phyloP scores from a whole-genome alignment of 2,888 invertebrate genomes.

The Parelbella ahira region DNA sequence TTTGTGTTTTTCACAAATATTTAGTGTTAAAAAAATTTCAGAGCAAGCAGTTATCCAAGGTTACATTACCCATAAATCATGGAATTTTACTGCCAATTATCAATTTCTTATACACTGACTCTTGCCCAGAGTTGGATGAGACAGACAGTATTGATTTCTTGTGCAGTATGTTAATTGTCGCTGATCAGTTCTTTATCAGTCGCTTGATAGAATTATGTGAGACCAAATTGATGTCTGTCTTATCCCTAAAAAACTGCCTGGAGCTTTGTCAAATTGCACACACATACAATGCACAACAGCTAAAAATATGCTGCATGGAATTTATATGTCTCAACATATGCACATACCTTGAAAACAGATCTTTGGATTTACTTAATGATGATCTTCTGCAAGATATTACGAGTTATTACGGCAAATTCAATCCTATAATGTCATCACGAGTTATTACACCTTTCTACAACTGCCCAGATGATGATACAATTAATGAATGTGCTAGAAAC shows the following conservation, averaged over 20 bases:
- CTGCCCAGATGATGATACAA: conserved; percentile 81
- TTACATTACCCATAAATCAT: conserved; percentile 82
- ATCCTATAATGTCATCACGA: conserved; percentile 81
- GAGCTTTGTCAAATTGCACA: conserved; percentile 88
- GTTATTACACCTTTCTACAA: conserved; percentile 85
- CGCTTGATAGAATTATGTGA: conserved; percentile 87
- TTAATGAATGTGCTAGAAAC: conserved; percentile 59
- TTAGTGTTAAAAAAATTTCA: too few species aligned
- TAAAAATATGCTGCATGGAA: conserved; percentile 87
- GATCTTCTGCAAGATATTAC: conserved; percentile 83
- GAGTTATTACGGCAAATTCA: conserved; percentile 83
- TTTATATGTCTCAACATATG: conserved; percentile 89
- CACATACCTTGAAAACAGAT: conserved; percentile 84
- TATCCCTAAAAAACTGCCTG: conserved; percentile 87
- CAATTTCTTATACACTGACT: conserved; percentile 88
- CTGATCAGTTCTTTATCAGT: conserved; percentile 89
- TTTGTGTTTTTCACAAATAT: too few species aligned
- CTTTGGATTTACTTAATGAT: conserved; percentile 83
- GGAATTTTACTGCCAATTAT: conserved; percentile 84
- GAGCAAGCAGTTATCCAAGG: conserved; percentile 72
- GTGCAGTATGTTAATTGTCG: conserved; percentile 87
- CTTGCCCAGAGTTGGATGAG: conserved; percentile 78
- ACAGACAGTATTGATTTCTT: conserved; percentile 85
- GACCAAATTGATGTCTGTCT: conserved; percentile 81
- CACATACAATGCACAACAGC: conserved; percentile 86